Base-by-base conservation (phyloP, 2,113 vertebrate species). In the Paracanthobrama guichenoti region DNA sequence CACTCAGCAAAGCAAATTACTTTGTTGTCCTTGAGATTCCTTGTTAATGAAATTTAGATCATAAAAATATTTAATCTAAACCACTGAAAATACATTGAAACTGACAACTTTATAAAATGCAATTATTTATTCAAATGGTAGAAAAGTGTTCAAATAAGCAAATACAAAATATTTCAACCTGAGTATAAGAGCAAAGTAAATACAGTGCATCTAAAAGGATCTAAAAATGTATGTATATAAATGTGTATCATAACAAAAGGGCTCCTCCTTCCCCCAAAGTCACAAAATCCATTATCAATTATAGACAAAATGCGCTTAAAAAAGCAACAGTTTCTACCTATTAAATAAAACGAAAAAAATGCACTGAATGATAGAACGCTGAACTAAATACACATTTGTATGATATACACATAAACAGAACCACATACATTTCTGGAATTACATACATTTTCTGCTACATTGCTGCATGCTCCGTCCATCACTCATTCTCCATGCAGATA, bases 151-250 rank as follows among this genome's bases (percentile, higher is more conserved):
- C 50, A 78, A 80, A 79, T 42, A 67, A 85, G 77, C 66, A 46
- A 73, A 84, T 84, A 67, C 77, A 78, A 86, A 84, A 72, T 77
- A 83, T 79, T 50, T 76, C 26, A 80, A 81, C 87, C 87, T 88
- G 87, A 88, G 86, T 81, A 82, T 81, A 79, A 86, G 64, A 88
- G 73, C 75, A 87, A 85, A 72, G 71, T 71, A 28, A 76, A 73
- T 67, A 80, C 78, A 80, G 79, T 67, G 24, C 67, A 20, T 67
- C 60, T 69, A 77, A 84, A 67, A 67, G 26, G 62, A 80, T 26
- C 59, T 80, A 80, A 80, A 55, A 80, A 67, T 48, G 2, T 10
- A 80, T 53, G 60, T 31, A 31, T 50, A 80, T 31, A 64, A 80
- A 79, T 64, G 74, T 57, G 9, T 39, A 53, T 77, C 8, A 53